Conservation (phyloP, 2,113 vertebrate species). For the Lepus timidus region DNA sequence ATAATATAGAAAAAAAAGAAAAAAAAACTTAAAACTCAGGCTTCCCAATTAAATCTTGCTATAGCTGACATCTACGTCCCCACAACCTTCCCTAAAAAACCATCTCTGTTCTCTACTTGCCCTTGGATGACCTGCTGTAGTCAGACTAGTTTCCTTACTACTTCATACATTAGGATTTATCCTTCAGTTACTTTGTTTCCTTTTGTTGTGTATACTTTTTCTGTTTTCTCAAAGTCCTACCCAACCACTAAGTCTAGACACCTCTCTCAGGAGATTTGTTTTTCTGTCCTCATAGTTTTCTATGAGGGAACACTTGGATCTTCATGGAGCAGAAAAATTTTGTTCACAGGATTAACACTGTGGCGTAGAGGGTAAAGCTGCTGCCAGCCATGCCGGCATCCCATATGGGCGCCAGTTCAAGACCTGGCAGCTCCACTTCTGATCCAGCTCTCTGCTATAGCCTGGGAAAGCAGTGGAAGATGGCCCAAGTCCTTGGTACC, state of each 20-base stretch:
- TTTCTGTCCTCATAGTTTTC: not conserved
- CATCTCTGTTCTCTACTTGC: not conserved
- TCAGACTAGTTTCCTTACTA: not conserved
- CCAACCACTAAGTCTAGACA: not conserved
- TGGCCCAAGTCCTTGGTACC: no score
- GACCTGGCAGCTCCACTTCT: no score
- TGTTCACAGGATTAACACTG: not conserved
- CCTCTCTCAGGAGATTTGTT: not conserved
- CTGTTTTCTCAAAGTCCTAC: not conserved
- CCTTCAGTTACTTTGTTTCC: not conserved
- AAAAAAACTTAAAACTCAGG: not conserved
- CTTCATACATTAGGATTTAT: not conserved
- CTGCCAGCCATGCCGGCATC: no score
- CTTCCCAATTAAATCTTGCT: constrained; percentile 29
- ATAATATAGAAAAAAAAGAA: no score
- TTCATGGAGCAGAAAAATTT: constrained; percentile 1
- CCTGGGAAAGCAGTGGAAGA: no score
- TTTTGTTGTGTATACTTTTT: not conserved
- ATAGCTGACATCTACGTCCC: not conserved
- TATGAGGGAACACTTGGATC: not conserved
- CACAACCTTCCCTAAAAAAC: not conserved
- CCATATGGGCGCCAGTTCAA: no score
- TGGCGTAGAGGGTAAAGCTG: no score
- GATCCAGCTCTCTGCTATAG: no score
- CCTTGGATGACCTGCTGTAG: not conserved